Evolutionary conservation across 2,113 vertebrate species (phyloP).

Genomic region (Lamprologus ornatipinnis): DNA sequence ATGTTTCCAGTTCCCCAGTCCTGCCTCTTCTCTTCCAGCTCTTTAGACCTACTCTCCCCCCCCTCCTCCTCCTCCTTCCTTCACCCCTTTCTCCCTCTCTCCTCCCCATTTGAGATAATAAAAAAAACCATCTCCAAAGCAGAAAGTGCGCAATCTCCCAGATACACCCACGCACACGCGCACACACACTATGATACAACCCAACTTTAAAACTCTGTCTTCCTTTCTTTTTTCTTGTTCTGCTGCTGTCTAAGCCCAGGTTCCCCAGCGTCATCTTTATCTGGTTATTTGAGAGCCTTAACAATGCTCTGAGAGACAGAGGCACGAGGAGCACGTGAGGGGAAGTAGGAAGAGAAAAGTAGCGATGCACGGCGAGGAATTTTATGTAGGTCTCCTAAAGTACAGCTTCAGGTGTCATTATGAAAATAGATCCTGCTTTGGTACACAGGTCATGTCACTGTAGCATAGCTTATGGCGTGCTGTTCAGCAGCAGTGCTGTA

Average conservation of each 20-base stretch:
- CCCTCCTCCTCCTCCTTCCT: not conserved
- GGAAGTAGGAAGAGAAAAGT: conserved; percentile 8
- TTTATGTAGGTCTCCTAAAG: conserved; percentile 41
- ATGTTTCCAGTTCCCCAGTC: conserved; percentile 17
- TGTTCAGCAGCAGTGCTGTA: not conserved
- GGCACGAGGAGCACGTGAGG: conserved; percentile 1
- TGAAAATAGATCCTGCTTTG: not conserved
- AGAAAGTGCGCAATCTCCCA: not conserved
- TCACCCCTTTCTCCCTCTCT: not conserved
- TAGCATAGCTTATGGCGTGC: not conserved
- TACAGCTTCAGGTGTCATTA: conserved; percentile 14
- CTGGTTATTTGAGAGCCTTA: conserved; percentile 47
- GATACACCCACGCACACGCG: not conserved
- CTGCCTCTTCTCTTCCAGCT: conserved; percentile 9
- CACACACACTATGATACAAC: not conserved
- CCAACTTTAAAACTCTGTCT: not conserved
- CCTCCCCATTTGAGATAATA: conserved; percentile 8
- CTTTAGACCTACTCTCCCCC: not conserved
- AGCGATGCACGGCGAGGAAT: conserved; percentile 18
- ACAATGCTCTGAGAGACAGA: conserved; percentile 42
- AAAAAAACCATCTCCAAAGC: not conserved
- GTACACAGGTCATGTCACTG: not conserved
- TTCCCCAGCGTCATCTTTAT: conserved; percentile 37
- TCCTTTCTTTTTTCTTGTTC: not conserved
- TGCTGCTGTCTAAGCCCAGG: not conserved